Evolutionary conservation across 37 sponge, comb jelly and placozoan species (phyloP).

Genomic region (Ianthella basta): DNA sequence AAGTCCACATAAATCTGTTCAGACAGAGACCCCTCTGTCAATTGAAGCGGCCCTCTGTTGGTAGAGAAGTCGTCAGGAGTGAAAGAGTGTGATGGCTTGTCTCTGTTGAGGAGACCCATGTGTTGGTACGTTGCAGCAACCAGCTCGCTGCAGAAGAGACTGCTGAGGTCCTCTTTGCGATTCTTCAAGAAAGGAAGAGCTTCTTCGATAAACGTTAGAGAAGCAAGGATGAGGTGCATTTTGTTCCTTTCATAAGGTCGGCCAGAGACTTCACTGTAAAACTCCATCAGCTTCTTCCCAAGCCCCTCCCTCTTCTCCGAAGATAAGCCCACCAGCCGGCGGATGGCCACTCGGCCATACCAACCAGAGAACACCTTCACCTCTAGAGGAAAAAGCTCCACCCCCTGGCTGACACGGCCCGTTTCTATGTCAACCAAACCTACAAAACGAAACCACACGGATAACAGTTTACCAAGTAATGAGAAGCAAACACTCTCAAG

Average conservation of each 20-base stretch:
- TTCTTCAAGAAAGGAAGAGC: slow-evolving; percentile 67
- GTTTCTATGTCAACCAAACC: slow-evolving; percentile 73
- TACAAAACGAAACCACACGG: neutral
- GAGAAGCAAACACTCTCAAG: no score
- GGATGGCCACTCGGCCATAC: slow-evolving; percentile 76
- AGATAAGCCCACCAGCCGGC: slow-evolving; percentile 54
- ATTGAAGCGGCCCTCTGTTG: neutral
- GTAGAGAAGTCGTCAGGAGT: slow-evolving; percentile 85
- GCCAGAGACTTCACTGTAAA: slow-evolving; percentile 60
- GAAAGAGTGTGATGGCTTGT: slow-evolving; percentile 57
- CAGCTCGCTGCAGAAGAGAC: slow-evolving; percentile 79
- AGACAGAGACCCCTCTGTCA: neutral
- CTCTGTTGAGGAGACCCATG: slow-evolving; percentile 40
- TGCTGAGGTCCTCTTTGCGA: slow-evolving; percentile 68
- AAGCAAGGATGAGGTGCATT: slow-evolving; percentile 69
- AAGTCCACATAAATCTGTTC: slow-evolving; percentile 15
- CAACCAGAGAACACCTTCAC: slow-evolving; percentile 85
- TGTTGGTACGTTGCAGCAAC: slow-evolving; percentile 75
- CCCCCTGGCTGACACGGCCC: slow-evolving; percentile 68
- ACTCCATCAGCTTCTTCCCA: slow-evolving; percentile 46
- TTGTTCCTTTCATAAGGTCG: slow-evolving; percentile 72
- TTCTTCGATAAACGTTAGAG: slow-evolving; percentile 56
- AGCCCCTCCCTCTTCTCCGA: slow-evolving; percentile 53
- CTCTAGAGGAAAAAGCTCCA: slow-evolving; percentile 71
- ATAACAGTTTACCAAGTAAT: no score